A percentile compares a stretch with the other conserved stretches of the same genome.
phyloP scores from a whole-genome alignment of 2,888 invertebrate species.

The Allacma fusca region DNA sequence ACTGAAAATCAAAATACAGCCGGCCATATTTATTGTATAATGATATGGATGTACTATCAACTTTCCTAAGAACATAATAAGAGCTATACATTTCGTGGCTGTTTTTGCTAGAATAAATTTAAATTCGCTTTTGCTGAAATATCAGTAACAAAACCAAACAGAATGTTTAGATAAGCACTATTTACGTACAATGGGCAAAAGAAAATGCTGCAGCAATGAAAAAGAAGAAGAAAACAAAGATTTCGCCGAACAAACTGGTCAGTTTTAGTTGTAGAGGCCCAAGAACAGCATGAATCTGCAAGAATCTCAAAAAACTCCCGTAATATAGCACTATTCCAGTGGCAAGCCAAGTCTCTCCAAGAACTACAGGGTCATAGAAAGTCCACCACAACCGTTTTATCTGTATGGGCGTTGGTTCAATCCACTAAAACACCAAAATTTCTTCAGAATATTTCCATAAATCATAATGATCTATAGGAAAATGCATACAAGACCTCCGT shows the following conservation, averaged over 20 bases:
- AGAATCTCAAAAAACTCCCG: slow-evolving; percentile 72
- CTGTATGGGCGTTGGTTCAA: neutral
- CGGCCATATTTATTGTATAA: no score
- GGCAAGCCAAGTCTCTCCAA: slow-evolving; percentile 74
- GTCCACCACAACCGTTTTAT: slow-evolving; percentile 72
- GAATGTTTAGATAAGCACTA: no score
- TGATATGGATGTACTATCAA: no score
- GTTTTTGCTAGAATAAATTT: no score
- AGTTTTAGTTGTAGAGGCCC: slow-evolving; percentile 71
- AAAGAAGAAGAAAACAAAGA: slow-evolving; percentile 72
- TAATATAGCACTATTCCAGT: slow-evolving; percentile 74
- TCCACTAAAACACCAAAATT: neutral
- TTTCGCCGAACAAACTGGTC: slow-evolving; percentile 74
- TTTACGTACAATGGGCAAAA: neutral
- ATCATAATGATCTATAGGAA: no score
- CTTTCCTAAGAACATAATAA: no score
- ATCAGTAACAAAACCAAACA: no score
- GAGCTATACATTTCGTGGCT: no score
- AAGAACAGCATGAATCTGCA: slow-evolving; percentile 72
- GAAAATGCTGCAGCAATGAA: slow-evolving; percentile 65
- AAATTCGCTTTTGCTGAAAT: no score
- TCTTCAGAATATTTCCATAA: neutral
- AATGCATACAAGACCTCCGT: slow-evolving; percentile 16
- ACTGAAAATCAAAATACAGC: no score
- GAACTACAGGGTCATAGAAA: slow-evolving; percentile 71